Percentiles rank a stretch among this genome's conserved stretches.
Evolutionary conservation across 2,797 vertebrate genomes (phyloP).

Genomic region (Sylvia borin): DNA sequence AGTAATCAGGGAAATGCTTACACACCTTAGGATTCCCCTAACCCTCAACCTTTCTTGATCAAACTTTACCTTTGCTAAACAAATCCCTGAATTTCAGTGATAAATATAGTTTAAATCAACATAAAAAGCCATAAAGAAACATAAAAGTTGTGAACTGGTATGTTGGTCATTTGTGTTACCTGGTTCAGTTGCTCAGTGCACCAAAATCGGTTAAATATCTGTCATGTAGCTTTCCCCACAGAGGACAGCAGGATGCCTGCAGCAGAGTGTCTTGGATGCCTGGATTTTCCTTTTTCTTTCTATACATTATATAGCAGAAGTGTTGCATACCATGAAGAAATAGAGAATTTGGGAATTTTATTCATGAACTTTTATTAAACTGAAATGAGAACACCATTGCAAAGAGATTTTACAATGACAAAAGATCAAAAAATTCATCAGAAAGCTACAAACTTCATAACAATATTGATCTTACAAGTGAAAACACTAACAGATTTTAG

Average conservation of each 20-base stretch:
- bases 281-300: not conserved
- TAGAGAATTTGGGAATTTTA: not conserved
- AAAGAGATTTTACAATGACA: conserved; percentile 49
- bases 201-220: not conserved
- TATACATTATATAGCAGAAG: not conserved
- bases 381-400: conserved; percentile 40
- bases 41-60: not conserved
- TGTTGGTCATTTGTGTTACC: not conserved
- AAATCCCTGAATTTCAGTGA: not conserved
- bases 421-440: conserved; percentile 34
- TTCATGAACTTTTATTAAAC: conserved; percentile 66
- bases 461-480: conserved; percentile 41
- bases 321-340: not conserved
- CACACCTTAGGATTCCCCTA: not conserved
- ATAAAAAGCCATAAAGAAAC: not conserved
- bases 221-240: fast-evolving
- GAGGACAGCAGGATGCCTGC: not conserved
- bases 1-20: not conserved
- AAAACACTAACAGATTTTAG: conserved; percentile 35
- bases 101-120: not conserved
- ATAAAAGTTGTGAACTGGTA: not conserved
- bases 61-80: not conserved
- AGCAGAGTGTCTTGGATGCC: not conserved
- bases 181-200: not conserved
- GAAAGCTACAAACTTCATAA: conserved; percentile 33